A percentile compares a stretch with the other conserved stretches of the same genome.
Evolutionary conservation across 2,113 vertebrate species (phyloP).

Genomic region (Bubalus kerabau): DNA sequence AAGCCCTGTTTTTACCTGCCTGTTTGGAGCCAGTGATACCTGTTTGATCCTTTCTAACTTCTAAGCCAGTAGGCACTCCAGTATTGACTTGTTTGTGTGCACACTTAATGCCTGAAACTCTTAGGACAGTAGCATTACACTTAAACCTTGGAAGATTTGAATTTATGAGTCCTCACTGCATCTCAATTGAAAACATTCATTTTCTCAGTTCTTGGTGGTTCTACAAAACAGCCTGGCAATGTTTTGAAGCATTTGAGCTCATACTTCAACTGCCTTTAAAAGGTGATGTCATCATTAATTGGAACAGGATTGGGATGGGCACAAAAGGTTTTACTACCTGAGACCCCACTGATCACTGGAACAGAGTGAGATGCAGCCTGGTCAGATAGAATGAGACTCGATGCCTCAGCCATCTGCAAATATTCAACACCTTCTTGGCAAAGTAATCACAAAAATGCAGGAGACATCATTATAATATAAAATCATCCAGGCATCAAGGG

Average conservation of each 20-base stretch:
- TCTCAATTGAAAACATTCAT: neutral
- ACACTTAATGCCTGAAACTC: neutral
- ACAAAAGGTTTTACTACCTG: neutral
- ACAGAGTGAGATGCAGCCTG: conserved; percentile 27
- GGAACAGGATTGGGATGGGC: accelerated
- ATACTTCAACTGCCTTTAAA: accelerated
- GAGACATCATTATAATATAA: neutral
- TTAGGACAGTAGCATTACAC: neutral
- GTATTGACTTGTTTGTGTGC: neutral
- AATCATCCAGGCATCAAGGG: neutral
- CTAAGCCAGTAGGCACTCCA: neutral
- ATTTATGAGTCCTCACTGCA: conserved; percentile 10
- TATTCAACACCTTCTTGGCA: neutral
- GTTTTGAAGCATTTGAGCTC: neutral
- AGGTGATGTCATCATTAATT: accelerated
- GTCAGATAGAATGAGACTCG: neutral
- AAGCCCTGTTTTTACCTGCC: neutral
- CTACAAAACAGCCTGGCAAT: neutral
- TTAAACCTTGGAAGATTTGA: neutral
- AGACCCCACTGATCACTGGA: neutral
- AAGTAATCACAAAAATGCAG: neutral
- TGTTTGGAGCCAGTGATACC: neutral
- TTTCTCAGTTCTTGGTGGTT: neutral
- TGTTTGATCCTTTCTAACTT: neutral
- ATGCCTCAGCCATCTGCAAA: neutral